These are phyloP conservation scores for Prosapia bicincta DNA, from an alignment of 2,888 invertebrate species.

Conservation along the genomic window DNA sequence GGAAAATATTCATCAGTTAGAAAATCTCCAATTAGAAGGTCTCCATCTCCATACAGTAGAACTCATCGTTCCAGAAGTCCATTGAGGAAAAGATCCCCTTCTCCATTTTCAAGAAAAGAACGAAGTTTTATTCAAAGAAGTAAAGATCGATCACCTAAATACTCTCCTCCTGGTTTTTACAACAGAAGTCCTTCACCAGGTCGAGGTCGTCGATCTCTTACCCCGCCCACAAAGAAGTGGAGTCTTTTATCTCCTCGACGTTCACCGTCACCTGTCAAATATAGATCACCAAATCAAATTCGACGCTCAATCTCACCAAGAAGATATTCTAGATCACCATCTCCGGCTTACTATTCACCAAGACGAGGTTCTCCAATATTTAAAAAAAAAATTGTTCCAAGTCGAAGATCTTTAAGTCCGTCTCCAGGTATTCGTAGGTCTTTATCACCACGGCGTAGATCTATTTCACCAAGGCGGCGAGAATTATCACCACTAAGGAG, in stretches of 20 bases:
- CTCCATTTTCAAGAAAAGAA: neutral
- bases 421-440: neutral
- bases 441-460: neutral
- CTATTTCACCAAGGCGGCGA: slow-evolving; percentile 12
- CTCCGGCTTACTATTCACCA: neutral
- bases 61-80: slow-evolving; percentile 16
- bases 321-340: neutral
- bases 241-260: neutral
- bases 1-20: neutral
- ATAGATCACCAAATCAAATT: neutral
- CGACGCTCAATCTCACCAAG: neutral
- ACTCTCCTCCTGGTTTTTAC: neutral
- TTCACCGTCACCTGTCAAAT: neutral
- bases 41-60: slow-evolving; percentile 12
- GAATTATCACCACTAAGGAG: slow-evolving; percentile 3
- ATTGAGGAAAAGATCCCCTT: slow-evolving; percentile 14
- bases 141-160: neutral
- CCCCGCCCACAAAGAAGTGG: neutral
- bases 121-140: neutral
- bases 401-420: neutral
- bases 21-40: slow-evolving; percentile 10
- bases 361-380: neutral
- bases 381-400: neutral
- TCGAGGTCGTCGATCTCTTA: neutral
- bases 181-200: neutral